Conservation (phyloP, 2,888 invertebrate genomes). For the Spisula solida region DNA sequence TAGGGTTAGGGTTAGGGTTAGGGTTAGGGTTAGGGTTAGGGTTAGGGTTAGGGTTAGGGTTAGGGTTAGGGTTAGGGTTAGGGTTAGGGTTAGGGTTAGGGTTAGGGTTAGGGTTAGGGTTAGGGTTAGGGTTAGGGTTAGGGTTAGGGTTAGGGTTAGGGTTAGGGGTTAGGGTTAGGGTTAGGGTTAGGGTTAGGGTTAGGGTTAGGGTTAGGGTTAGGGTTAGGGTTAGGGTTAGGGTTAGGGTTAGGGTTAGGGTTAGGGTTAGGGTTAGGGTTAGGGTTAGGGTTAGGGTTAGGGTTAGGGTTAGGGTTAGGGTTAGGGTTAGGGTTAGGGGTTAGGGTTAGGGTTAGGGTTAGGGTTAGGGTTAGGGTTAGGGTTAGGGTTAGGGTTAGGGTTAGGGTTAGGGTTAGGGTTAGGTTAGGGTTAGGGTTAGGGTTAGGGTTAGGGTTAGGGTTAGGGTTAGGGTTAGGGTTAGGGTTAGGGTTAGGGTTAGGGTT, state of each 20-base stretch:
- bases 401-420: too few relatives aligned
- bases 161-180: too few relatives aligned
- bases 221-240: conserved; percentile 8
- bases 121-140: background rate
- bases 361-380: conserved; percentile 58
- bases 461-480: conserved; percentile 70
- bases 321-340: too few relatives aligned
- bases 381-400: conserved; percentile 73
- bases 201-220: too few relatives aligned
- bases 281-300: conserved; percentile 60
- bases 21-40: too few relatives aligned
- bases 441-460: conserved; percentile 73
- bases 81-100: background rate
- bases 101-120: conserved; percentile 9
- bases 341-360: too few relatives aligned
- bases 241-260: conserved; percentile 43
- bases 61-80: background rate
- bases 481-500: conserved; percentile 62
- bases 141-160: background rate
- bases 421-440: too few relatives aligned
- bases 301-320: conserved; percentile 49
- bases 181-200: conserved; percentile 11
- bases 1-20: too few relatives aligned
- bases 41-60: too few relatives aligned
- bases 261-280: conserved; percentile 53